These are phyloP conservation scores for Xanthorhoe designata DNA, from an alignment of 2,888 invertebrate species.

Conservation along the genomic window DNA sequence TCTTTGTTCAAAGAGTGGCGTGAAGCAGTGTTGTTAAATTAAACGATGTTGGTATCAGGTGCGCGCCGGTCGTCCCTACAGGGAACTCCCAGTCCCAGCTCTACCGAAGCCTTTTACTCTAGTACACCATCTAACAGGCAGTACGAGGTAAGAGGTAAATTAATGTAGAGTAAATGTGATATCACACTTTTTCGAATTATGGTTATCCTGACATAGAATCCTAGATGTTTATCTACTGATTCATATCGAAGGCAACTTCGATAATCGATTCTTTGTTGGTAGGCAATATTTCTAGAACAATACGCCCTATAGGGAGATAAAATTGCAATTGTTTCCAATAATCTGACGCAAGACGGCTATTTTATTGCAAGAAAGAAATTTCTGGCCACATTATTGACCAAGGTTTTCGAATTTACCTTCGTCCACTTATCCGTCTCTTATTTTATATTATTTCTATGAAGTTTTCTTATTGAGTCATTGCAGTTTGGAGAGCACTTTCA, in stretches of 20 bases:
- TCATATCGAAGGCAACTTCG: conserved; percentile 24
- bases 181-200: neutral
- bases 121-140: conserved; percentile 43
- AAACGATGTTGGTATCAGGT: conserved; percentile 78
- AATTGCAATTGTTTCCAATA: neutral
- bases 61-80: conserved; percentile 67
- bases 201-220: neutral
- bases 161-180: conserved; percentile 4
- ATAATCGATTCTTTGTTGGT: conserved; percentile 7
- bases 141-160: conserved; percentile 58
- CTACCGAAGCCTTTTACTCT: conserved; percentile 45
- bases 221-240: neutral
- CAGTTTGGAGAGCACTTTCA: neutral
- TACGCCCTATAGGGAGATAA: neutral
- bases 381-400: neutral
- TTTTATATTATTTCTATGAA: neutral
- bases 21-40: conserved; percentile 54
- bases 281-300: neutral
- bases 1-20: conserved; percentile 57
- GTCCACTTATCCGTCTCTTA: neutral
- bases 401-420: neutral
- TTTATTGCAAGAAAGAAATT: neutral
- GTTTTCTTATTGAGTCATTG: neutral
- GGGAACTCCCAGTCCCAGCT: conserved; percentile 49
- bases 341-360: neutral